Evolutionary conservation across 2,113 vertebrate species (phyloP), one percentile per base, ranked within the genome.

Genomic region (Zapornia atra): DNA sequence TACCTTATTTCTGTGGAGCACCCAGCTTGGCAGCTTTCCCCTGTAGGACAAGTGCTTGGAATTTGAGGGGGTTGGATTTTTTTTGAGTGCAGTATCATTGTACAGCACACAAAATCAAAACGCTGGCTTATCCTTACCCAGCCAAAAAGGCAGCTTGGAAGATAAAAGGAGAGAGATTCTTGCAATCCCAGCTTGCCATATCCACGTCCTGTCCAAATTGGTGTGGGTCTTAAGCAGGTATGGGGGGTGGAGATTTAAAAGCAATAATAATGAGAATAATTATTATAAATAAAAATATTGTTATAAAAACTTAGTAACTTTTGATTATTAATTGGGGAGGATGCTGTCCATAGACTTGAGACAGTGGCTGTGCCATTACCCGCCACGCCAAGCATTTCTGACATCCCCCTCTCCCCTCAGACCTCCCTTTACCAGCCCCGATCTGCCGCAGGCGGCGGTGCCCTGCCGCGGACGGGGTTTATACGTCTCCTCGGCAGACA

Each of bases 131-230:
- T 33, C 11, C 10, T 73, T n/a, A 16, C 46, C 46, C 59, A 15
- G 20, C 19, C 36, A 26, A 34, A 85, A 81, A 71, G 18, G 42
- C 54, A 61, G 38, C 71, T 73, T 73, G 56, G 56, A 56, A 84
- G 44, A n/a, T 7, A 3, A 17, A 34, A 5, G 11, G 48, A 42
- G 21, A 11, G 22, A 5, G 31, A 42, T 15, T 15, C 59, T 65
- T 33, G 61, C 14, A 7, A 29, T 10, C 53, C 34, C 42, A 12
- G 75, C 4, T 1, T 34, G 44, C 10, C 5, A 20, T 34, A 21
- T 19, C 18, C 0, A 7, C 54, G 42, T 12, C 31, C 25, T 63
- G 77, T 51, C 54, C 50, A 25, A 12, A 16, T 0, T 3, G 10
- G 25, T 24, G 4, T 8, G 50, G 36, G 33, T 26, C 76, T 86